These are phyloP conservation scores for Bombylius major DNA, from an alignment of 2,888 invertebrate species.

Conservation along the genomic window DNA sequence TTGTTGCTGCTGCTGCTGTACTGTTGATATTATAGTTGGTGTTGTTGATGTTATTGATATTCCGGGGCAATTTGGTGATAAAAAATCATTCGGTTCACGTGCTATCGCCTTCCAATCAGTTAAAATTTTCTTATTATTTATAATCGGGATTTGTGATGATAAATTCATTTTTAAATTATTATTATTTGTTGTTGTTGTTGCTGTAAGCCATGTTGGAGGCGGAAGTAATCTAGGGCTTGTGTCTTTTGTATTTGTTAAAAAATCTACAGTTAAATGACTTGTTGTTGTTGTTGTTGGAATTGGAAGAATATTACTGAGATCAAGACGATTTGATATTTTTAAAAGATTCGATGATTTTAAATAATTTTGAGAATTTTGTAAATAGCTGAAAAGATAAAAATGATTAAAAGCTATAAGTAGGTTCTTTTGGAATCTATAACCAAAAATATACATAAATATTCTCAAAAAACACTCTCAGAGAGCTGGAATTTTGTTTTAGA, in stretches of 20 bases:
- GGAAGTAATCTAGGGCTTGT: conserved; percentile 14
- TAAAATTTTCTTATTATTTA: conserved; percentile 6
- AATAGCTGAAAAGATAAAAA: neutral
- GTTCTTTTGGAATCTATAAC: too few relatives aligned
- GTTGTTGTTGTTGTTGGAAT: neutral
- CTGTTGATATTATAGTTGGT: conserved; percentile 4
- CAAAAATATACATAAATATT: too few relatives aligned
- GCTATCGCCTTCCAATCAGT: conserved; percentile 16
- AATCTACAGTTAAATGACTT: too few relatives aligned
- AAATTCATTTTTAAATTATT: neutral
- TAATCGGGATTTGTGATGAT: neutral
- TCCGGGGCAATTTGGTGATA: conserved; percentile 16
- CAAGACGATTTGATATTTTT: neutral
- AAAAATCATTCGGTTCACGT: conserved; percentile 12
- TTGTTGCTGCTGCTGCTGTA: too few relatives aligned
- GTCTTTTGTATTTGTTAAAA: conserved; percentile 4
- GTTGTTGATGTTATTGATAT: neutral
- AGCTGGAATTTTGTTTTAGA: too few relatives aligned
- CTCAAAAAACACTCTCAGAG: too few relatives aligned
- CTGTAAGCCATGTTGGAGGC: neutral
- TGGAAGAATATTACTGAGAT: neutral
- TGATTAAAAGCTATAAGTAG: neutral
- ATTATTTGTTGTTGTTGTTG: neutral
- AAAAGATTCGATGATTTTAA: neutral
- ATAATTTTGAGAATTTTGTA: neutral